These are phyloP conservation scores for Pseudorhiza aurosa DNA, from an alignment of 30 jellyfish, hydroid and myxozoan genomes.

Conservation along the genomic window DNA sequence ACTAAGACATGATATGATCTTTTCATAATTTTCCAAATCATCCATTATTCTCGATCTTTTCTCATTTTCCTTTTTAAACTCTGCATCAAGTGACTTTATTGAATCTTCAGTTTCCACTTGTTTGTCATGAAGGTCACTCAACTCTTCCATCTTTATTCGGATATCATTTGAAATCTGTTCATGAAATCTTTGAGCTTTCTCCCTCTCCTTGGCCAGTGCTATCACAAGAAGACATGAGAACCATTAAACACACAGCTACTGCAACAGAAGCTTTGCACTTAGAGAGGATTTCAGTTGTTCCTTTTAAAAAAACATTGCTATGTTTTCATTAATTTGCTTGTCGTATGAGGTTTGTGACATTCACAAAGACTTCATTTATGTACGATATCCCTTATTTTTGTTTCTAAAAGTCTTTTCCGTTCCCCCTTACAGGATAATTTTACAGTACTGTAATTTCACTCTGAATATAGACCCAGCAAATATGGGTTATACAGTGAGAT, in stretches of 20 bases:
- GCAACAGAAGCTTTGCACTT: too few relatives aligned
- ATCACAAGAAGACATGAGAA: not conserved
- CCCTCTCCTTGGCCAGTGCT: not conserved
- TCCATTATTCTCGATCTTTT: not conserved
- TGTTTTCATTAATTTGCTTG: too few relatives aligned
- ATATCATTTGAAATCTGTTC: not conserved
- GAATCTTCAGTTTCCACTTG: not conserved
- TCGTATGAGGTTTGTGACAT: too few relatives aligned
- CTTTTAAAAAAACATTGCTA: too few relatives aligned
- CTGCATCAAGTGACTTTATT: not conserved
- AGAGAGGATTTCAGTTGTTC: too few relatives aligned
- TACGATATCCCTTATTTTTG: too few relatives aligned
- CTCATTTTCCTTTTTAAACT: not conserved
- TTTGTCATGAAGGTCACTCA: not conserved
- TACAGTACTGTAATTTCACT: too few relatives aligned
- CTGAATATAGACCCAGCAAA: too few relatives aligned
- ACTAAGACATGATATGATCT: not conserved
- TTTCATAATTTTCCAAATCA: conserved; percentile 2
- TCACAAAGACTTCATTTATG: too few relatives aligned
- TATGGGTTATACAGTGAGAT: too few relatives aligned
- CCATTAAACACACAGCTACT: not conserved
- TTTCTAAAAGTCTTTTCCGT: too few relatives aligned
- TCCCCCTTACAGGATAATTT: too few relatives aligned
- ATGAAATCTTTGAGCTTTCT: not conserved
- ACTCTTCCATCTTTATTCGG: conserved; percentile 12